Evolutionary conservation across 1,140 invertebrate species (phyloP).

Genomic region (Drosophila azteca): DNA sequence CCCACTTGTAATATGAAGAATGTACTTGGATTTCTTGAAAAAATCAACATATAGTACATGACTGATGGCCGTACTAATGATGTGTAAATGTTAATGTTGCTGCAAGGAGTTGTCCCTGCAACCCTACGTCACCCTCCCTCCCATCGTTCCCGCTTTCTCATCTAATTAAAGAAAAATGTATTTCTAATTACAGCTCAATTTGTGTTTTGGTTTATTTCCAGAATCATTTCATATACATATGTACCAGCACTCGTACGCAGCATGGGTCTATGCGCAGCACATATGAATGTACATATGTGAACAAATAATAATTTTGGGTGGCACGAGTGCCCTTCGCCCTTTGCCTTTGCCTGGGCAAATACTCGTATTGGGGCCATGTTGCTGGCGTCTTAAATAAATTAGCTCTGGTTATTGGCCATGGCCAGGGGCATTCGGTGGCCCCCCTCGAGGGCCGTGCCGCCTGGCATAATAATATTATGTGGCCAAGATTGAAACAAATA

Average conservation of each 20-base stretch:
- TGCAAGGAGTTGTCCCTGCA: not conserved
- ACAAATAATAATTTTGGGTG: constrained; percentile 54
- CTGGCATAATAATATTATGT: constrained; percentile 47
- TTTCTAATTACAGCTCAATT: constrained; percentile 56
- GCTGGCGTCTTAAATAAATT: constrained; percentile 76
- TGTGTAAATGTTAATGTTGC: constrained; percentile 47
- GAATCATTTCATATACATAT: constrained; percentile 25
- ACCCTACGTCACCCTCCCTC: too few relatives aligned
- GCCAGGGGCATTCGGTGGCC: constrained; percentile 27
- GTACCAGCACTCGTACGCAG: not conserved
- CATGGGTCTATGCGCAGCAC: not conserved
- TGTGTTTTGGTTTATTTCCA: constrained; percentile 26
- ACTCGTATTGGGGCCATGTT: constrained; percentile 38
- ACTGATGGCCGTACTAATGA: constrained; percentile 44
- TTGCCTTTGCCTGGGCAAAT: constrained; percentile 36
- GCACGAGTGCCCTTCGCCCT: constrained; percentile 6
- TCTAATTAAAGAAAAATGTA: constrained; percentile 49
- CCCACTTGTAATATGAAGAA: not conserved
- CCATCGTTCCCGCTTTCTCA: not conserved
- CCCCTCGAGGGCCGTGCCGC: constrained; percentile 11
- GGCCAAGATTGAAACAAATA: constrained; percentile 58
- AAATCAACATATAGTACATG: not conserved
- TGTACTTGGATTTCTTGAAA: constrained; percentile 2
- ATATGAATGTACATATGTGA: too few relatives aligned
- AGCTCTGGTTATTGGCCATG: constrained; percentile 62